Evolutionary conservation across 2,797 vertebrate genomes (phyloP).

Genomic region (Prionace glauca): DNA sequence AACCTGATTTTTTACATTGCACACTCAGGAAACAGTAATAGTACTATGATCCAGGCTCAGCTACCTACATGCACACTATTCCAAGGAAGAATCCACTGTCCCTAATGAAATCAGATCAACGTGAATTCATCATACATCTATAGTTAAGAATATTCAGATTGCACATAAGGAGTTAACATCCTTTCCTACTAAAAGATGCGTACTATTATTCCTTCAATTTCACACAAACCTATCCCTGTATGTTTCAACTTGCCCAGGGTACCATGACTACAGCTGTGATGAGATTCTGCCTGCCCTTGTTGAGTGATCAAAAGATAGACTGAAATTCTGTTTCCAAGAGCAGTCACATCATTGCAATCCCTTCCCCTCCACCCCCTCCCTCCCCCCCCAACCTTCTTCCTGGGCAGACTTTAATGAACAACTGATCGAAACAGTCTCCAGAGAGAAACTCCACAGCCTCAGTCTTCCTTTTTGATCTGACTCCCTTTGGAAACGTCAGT

Average conservation of each 20-base stretch:
- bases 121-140: not conserved
- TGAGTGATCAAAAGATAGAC: constrained; percentile 47
- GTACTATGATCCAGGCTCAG: not conserved
- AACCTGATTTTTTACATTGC: not conserved
- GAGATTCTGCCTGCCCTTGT: constrained; percentile 44
- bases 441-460: constrained; percentile 62
- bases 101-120: not conserved
- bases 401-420: constrained; percentile 67
- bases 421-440: constrained; percentile 64
- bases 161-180: not conserved
- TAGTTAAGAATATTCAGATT: not conserved
- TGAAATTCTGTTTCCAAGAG: constrained; percentile 50
- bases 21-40: not conserved
- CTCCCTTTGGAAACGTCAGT: constrained; percentile 60
- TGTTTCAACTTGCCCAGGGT: constrained; percentile 33
- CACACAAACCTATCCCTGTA: constrained; percentile 19
- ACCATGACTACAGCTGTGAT: constrained; percentile 38
- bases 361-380: constrained; percentile 42
- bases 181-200: not conserved
- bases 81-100: not conserved
- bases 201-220: constrained; percentile 13
- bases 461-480: constrained; percentile 71
- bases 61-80: not conserved
- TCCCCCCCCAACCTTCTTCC: constrained; percentile 48
- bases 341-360: constrained; percentile 45